phyloP scores from a whole-genome alignment of 2,797 vertebrate genomes.

The Australoheros facetus region DNA sequence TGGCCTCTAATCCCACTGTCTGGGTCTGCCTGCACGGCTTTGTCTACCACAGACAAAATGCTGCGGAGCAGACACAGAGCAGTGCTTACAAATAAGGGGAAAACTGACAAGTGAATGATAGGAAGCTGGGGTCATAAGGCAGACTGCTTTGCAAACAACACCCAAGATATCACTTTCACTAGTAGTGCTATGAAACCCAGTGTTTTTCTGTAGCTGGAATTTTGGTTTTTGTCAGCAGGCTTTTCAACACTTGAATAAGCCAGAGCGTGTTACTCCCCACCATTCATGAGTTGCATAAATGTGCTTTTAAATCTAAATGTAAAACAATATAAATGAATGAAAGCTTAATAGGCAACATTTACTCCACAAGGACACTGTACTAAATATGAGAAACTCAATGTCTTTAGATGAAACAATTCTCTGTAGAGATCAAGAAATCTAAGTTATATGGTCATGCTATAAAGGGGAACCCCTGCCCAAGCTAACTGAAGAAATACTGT shows the following conservation, averaged over 20 bases:
- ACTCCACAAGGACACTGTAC: slow-evolving; percentile 3
- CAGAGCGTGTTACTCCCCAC: neutral
- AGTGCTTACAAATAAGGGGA: slow-evolving; percentile 3
- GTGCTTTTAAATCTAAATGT: neutral
- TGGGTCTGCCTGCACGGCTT: slow-evolving; percentile 40
- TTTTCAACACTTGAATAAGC: slow-evolving; percentile 11
- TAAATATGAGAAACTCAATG: slow-evolving; percentile 12
- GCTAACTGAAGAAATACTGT: slow-evolving; percentile 25
- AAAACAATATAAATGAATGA: neutral
- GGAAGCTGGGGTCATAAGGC: neutral
- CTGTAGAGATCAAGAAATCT: slow-evolving; percentile 33
- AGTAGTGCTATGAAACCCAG: neutral
- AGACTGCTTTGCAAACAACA: neutral
- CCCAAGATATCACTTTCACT: slow-evolving; percentile 3
- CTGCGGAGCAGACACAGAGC: neutral
- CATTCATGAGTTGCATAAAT: neutral
- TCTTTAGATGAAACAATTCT: slow-evolving; percentile 21
- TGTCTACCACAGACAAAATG: slow-evolving; percentile 27
- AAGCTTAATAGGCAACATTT: slow-evolving; percentile 6
- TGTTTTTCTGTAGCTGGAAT: neutral
- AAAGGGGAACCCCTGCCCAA: slow-evolving; percentile 17
- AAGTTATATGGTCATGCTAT: neutral
- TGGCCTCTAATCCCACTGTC: slow-evolving; percentile 61
- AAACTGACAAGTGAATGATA: neutral
- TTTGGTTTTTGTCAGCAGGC: neutral